A percentile compares a stretch with the other conserved stretches of the same genome.
Conservation (phyloP, 2,888 invertebrate genomes). For the Drosophila fulvimacula region DNA sequence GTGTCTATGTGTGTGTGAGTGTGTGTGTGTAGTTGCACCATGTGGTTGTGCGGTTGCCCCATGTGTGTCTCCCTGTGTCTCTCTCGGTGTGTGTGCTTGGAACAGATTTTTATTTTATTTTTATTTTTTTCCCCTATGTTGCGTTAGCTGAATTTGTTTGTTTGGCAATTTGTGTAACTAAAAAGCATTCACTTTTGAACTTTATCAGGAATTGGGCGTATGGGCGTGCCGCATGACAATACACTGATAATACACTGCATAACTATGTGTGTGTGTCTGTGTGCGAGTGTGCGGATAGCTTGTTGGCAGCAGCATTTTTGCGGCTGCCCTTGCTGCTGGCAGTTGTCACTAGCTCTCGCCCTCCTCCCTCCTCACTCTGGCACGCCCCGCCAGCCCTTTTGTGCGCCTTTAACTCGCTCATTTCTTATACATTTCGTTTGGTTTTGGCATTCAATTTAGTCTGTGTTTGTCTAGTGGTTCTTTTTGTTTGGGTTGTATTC, state of each 20-base stretch:
- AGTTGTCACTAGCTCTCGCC: slow-evolving; percentile 37
- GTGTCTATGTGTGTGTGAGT: slow-evolving; percentile 8
- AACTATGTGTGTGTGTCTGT: slow-evolving; percentile 5
- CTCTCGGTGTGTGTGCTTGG: slow-evolving; percentile 9
- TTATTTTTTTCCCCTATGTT: no score
- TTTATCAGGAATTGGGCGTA: slow-evolving; percentile 55
- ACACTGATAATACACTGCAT: slow-evolving; percentile 51
- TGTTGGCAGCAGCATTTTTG: slow-evolving; percentile 60
- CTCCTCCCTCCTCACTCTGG: background rate
- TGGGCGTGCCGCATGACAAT: slow-evolving; percentile 53
- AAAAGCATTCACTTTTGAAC: slow-evolving; percentile 78
- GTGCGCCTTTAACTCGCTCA: background rate
- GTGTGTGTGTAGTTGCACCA: slow-evolving; percentile 32
- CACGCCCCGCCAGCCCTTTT: background rate
- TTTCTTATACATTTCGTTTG: slow-evolving; percentile 48
- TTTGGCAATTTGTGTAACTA: slow-evolving; percentile 79
- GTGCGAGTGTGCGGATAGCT: slow-evolving; percentile 36
- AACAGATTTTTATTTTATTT: slow-evolving; percentile 24
- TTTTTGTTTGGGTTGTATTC: background rate
- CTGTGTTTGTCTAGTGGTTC: slow-evolving; percentile 30
- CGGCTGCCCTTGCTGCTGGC: slow-evolving; percentile 48
- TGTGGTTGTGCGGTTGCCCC: slow-evolving; percentile 26
- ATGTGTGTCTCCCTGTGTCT: background rate
- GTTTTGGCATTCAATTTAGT: slow-evolving; percentile 55
- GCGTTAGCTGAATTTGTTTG: slow-evolving; percentile 64